Evolutionary conservation across 2,888 invertebrate species (phyloP).

Genomic region (Heteropelma amictum): DNA sequence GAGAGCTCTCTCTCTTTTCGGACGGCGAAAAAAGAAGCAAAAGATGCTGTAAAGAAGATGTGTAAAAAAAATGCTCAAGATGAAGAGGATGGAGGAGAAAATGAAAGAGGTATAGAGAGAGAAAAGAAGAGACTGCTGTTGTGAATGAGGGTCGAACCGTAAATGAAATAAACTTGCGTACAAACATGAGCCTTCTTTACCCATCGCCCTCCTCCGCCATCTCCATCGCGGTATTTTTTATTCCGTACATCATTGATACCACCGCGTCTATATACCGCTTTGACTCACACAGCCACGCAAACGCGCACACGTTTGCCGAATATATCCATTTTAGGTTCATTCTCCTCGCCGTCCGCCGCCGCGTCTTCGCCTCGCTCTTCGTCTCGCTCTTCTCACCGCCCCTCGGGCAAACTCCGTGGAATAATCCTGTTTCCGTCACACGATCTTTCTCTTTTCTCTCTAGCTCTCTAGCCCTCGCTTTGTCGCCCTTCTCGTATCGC

Average conservation of each 20-base stretch:
- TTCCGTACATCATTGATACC: conserved; percentile 64
- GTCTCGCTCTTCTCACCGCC: no score
- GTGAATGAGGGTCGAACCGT: conserved; percentile 63
- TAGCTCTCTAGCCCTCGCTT: not conserved
- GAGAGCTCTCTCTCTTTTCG: no score
- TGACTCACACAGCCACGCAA: no score
- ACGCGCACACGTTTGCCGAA: no score
- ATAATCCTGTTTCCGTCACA: not conserved
- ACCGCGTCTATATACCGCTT: conserved; percentile 42
- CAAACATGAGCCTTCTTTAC: conserved; percentile 61
- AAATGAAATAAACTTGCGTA: conserved; percentile 66
- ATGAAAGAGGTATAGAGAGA: not conserved
- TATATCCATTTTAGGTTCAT: no score
- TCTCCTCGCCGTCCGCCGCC: no score
- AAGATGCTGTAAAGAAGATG: conserved; percentile 2
- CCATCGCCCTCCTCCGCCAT: conserved; percentile 28
- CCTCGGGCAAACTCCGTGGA: no score
- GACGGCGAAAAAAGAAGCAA: conserved; percentile 14
- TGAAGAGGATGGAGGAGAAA: conserved; percentile 24
- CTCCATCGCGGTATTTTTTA: conserved; percentile 61
- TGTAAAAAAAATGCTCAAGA: conserved; percentile 55
- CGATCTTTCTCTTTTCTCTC: not conserved
- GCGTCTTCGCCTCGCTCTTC: no score
- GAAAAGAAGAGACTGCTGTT: conserved; percentile 43
- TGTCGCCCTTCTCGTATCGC: not conserved